Conservation (phyloP, 2,113 vertebrate genomes). For the Aegotheles bennettii region DNA sequence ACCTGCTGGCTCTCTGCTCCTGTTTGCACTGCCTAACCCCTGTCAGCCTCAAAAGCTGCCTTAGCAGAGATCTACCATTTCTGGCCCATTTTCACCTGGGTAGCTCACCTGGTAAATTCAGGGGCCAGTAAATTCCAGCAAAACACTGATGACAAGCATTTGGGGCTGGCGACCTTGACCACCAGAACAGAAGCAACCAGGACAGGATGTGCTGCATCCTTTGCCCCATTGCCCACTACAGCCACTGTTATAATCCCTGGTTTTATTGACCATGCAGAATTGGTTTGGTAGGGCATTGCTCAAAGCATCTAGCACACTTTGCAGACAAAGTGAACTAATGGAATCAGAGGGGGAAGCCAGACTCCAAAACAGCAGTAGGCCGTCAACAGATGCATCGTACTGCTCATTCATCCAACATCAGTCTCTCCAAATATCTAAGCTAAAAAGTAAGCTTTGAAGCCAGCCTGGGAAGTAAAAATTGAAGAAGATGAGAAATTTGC, state of each 20-base stretch:
- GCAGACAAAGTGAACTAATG: background rate
- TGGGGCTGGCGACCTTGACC: background rate
- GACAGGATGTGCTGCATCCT: background rate
- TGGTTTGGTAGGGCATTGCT: background rate
- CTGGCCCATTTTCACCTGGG: background rate
- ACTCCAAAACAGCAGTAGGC: background rate
- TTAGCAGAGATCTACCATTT: background rate
- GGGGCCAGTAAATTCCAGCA: background rate
- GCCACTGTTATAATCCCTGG: background rate
- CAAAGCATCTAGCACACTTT: background rate
- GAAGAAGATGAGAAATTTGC: slow-evolving; percentile 30
- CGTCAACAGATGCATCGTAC: background rate
- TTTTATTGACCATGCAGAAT: background rate
- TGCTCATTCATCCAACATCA: slow-evolving; percentile 5
- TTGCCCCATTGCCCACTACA: background rate
- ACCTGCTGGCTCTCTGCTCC: background rate
- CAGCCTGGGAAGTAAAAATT: slow-evolving; percentile 14
- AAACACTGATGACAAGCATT: background rate
- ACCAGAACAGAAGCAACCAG: background rate
- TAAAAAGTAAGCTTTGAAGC: slow-evolving; percentile 43
- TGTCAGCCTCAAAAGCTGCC: background rate
- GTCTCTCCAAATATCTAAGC: background rate
- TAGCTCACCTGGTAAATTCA: background rate
- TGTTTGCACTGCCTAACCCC: background rate
- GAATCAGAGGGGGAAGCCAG: background rate